Evolutionary conservation across 2,888 invertebrate genomes (phyloP).

Genomic region (Brachyopa scutellaris): DNA sequence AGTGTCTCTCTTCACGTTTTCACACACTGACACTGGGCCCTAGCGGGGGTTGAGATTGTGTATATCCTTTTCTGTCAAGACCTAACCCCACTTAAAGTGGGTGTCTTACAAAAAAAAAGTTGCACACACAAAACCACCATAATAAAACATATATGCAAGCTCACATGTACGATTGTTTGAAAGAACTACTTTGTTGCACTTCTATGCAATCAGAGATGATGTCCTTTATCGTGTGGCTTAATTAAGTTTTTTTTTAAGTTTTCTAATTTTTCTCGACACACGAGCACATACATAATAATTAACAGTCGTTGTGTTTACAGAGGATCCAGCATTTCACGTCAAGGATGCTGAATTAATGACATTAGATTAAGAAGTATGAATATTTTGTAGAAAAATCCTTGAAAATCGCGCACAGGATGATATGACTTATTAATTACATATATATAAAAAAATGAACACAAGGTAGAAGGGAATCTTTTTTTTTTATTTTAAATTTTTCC

Average conservation of each 20-base stretch:
- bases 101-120: constrained; percentile 25
- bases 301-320: constrained; percentile 29
- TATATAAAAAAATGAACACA: constrained; percentile 1
- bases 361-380: not conserved
- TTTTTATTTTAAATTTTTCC: constrained; percentile 7
- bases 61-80: constrained; percentile 13
- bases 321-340: constrained; percentile 12
- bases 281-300: not conserved
- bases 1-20: constrained; percentile 45
- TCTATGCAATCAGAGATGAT: constrained; percentile 35
- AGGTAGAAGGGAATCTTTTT: not conserved
- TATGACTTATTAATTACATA: not conserved
- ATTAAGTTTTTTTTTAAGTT: not conserved
- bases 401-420: constrained; percentile 4
- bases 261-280: too few species aligned
- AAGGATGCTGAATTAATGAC: constrained; percentile 20
- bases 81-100: constrained; percentile 54
- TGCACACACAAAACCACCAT: constrained; percentile 4
- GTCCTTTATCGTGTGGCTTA: constrained; percentile 32
- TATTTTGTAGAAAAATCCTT: not conserved
- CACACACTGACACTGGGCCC: not conserved
- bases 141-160: constrained; percentile 30
- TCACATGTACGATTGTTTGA: constrained; percentile 30
- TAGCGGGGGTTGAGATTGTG: constrained; percentile 16
- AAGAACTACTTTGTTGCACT: constrained; percentile 59